phyloP scores from a whole-genome alignment of 2,797 vertebrate genomes.

The Spatula clypeata region DNA sequence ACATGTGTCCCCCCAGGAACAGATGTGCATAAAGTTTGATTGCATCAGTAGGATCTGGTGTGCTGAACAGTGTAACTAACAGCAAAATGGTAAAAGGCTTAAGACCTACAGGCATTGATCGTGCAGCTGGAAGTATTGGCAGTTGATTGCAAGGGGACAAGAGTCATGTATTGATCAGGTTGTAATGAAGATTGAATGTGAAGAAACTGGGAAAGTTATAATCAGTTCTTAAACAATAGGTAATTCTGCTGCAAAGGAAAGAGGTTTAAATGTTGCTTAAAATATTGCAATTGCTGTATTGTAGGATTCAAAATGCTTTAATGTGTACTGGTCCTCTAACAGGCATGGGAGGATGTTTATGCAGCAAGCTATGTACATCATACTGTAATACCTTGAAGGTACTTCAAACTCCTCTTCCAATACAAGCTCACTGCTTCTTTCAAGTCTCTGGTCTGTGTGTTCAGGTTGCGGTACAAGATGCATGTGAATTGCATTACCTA shows the following conservation, averaged over 20 bases:
- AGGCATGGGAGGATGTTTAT: background rate
- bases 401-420: background rate
- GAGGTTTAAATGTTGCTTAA: background rate
- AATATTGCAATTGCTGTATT: background rate
- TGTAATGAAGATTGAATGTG: conserved; percentile 43
- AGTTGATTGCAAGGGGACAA: background rate
- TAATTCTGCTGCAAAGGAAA: background rate
- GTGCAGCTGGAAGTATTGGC: background rate
- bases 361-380: background rate
- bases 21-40: background rate
- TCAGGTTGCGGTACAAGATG: background rate
- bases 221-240: background rate
- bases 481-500: background rate
- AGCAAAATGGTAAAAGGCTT: background rate
- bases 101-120: background rate
- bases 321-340: background rate
- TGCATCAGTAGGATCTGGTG: background rate
- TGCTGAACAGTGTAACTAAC: background rate
- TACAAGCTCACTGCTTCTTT: background rate
- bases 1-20: background rate
- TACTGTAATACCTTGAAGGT: background rate
- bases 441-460: background rate
- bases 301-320: background rate
- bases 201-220: background rate
- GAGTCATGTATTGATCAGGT: background rate